Evolutionary conservation across 2,113 vertebrate species (phyloP), one percentile per base, ranked within the genome.

Genomic region (Chrysemys picta): DNA sequence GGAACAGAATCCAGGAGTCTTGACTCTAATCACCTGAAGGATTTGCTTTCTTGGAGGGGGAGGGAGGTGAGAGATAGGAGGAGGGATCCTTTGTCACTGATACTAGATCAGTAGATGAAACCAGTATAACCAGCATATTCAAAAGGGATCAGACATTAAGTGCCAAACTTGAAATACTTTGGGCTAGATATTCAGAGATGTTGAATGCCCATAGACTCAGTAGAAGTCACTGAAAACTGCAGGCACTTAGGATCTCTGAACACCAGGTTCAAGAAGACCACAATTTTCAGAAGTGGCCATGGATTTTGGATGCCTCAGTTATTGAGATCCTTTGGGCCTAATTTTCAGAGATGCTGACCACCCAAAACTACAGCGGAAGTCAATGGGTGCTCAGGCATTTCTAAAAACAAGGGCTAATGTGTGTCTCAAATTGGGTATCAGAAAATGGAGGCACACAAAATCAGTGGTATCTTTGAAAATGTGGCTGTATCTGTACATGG

Each of bases 341-440:
- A 49, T 75, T 92, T 92, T 69, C 78, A 94, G n/a, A 85, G 76
- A 22, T 89, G 47, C 52, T 82, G 45, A 88, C 78, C 14, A 69
- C 19, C 2, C 82, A 25, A 27, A 93, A 81, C 42, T 24, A 76
- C 65, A 65, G 35, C 35, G 4, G 9, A 72, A 65, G 91, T 89
- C 81, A 91, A 53, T 22, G 81, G 35, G 27, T 22, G 88, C 50
- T 79, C 27, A 25, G 22, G 25, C 49, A 86, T 72, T 29, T 75
- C 50, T 69, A 57, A 90, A 62, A 72, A 90, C 59, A 10, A 91
- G 76, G 53, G 69, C 45, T 87, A 82, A 59, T 90, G 54, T 16
- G 31, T 16, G 31, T 38, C 80, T 93, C 88, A n/a, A 82, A 0
- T 0, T 93, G 10, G 24, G 42, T 65, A 91, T 35, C 17, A 90